Percentiles rank a stretch among this genome's conserved stretches.
phyloP scores from a whole-genome alignment of 1,140 invertebrate species.

The Homalodisca vitripennis region DNA sequence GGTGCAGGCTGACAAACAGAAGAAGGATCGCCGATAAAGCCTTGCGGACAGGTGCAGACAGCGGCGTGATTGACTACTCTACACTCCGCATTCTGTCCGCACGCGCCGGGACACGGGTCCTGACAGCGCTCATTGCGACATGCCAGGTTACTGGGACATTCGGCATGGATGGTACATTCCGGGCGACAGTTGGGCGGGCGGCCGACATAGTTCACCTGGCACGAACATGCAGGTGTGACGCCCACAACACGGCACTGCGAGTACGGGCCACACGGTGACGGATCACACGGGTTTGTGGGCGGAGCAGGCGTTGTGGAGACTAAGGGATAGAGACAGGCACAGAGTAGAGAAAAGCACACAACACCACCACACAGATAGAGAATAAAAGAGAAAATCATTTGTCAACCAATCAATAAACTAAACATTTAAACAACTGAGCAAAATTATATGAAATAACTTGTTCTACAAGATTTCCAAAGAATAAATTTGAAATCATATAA shows the following conservation, averaged over 20 bases:
- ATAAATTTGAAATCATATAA: too few species aligned
- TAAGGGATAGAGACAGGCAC: slow-evolving; percentile 39
- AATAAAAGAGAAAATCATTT: too few species aligned
- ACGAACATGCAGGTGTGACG: slow-evolving; percentile 52
- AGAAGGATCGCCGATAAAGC: slow-evolving; percentile 54
- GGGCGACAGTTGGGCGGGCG: slow-evolving; percentile 55
- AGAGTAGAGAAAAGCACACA: slow-evolving; percentile 35
- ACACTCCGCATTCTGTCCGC: slow-evolving; percentile 56
- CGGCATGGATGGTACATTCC: slow-evolving; percentile 54
- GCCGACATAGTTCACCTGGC: slow-evolving; percentile 53
- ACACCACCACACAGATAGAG: too few species aligned
- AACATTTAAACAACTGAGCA: too few species aligned
- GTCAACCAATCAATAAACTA: too few species aligned
- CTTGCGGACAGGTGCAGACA: slow-evolving; percentile 57
- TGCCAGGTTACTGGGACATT: slow-evolving; percentile 53
- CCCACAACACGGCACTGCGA: slow-evolving; percentile 52
- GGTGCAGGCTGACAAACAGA: slow-evolving; percentile 45
- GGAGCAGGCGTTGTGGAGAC: slow-evolving; percentile 42
- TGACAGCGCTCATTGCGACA: slow-evolving; percentile 54
- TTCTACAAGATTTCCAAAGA: too few species aligned
- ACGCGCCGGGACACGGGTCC: slow-evolving; percentile 57
- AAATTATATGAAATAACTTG: too few species aligned
- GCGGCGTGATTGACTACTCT: slow-evolving; percentile 56
- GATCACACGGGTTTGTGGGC: slow-evolving; percentile 49
- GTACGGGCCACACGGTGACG: slow-evolving; percentile 56